phyloP scores from a whole-genome alignment of 2,113 vertebrate species.

The Phylloscopus trochilus region DNA sequence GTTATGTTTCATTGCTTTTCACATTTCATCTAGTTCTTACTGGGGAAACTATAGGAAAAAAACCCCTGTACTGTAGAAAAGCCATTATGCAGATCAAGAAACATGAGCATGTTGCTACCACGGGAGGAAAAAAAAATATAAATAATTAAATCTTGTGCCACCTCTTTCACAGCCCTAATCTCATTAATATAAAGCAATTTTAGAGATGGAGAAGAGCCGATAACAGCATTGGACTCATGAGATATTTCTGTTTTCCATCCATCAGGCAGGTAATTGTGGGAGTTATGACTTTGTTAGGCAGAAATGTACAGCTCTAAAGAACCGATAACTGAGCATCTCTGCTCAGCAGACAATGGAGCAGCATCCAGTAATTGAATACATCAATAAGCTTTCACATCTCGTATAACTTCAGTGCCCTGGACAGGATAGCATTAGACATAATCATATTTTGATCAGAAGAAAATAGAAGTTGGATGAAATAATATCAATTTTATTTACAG shows the following conservation, averaged over 20 bases:
- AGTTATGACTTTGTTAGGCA: slow-evolving; percentile 72
- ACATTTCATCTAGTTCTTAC: background rate
- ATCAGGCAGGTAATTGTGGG: slow-evolving; percentile 76
- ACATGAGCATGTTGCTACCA: background rate
- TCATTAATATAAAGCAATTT: slow-evolving; percentile 69
- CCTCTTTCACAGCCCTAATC: slow-evolving; percentile 49
- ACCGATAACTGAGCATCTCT: slow-evolving; percentile 57
- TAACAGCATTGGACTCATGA: slow-evolving; percentile 57
- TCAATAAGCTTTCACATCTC: slow-evolving; percentile 81
- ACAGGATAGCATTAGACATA: slow-evolving; percentile 70
- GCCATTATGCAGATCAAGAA: slow-evolving; percentile 21
- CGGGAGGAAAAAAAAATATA: slow-evolving; percentile 34
- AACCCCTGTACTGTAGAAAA: background rate
- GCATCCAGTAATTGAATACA: slow-evolving; percentile 75
- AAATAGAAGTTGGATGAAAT: slow-evolving; percentile 75
- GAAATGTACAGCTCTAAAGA: slow-evolving; percentile 61
- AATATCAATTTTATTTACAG: slow-evolving; percentile 78
- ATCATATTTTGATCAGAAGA: slow-evolving; percentile 80
- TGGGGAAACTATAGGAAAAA: background rate
- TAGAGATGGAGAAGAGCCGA: slow-evolving; percentile 52
- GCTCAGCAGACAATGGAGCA: slow-evolving; percentile 64
- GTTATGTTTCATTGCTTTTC: slow-evolving; percentile 12
- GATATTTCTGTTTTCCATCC: slow-evolving; percentile 73
- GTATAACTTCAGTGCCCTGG: slow-evolving; percentile 57
- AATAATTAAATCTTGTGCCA: slow-evolving; percentile 55